Conservation (phyloP, 2,888 invertebrate species). For the Rotaria socialis region DNA sequence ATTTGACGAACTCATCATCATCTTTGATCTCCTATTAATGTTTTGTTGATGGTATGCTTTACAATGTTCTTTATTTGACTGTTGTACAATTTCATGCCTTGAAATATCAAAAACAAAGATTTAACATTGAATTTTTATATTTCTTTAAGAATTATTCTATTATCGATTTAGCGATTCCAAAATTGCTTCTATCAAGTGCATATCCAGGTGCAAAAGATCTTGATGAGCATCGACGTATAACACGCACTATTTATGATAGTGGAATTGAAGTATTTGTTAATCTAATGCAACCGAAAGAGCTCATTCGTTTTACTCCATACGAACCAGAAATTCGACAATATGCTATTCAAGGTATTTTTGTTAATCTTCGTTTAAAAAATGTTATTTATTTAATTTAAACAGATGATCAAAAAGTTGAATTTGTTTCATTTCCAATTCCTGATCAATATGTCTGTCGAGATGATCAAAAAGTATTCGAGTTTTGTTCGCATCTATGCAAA, state of each 20-base stretch:
- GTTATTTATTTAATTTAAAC: neutral
- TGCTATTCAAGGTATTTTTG: neutral
- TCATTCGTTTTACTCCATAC: neutral
- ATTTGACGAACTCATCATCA: too few species aligned
- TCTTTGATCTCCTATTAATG: too few species aligned
- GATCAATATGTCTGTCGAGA: neutral
- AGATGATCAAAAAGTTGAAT: neutral
- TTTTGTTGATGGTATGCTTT: too few species aligned
- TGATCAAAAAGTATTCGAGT: neutral
- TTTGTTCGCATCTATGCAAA: neutral
- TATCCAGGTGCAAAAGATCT: neutral
- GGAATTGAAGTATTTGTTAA: conserved; percentile 31
- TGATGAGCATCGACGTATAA: neutral
- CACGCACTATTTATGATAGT: neutral
- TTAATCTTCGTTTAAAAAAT: too few species aligned
- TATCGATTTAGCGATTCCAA: neutral
- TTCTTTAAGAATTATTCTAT: neutral
- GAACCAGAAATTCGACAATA: neutral
- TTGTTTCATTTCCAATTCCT: conserved; percentile 29
- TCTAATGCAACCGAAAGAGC: neutral
- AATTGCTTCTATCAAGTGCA: neutral
- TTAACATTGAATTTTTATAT: neutral
- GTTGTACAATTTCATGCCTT: too few species aligned
- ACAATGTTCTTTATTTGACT: too few species aligned
- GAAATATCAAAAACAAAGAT: neutral